Evolutionary conservation across 2,113 vertebrate genomes (phyloP), one percentile per base, ranked within the genome.

Genomic region (Gymnorhina tibicen): DNA sequence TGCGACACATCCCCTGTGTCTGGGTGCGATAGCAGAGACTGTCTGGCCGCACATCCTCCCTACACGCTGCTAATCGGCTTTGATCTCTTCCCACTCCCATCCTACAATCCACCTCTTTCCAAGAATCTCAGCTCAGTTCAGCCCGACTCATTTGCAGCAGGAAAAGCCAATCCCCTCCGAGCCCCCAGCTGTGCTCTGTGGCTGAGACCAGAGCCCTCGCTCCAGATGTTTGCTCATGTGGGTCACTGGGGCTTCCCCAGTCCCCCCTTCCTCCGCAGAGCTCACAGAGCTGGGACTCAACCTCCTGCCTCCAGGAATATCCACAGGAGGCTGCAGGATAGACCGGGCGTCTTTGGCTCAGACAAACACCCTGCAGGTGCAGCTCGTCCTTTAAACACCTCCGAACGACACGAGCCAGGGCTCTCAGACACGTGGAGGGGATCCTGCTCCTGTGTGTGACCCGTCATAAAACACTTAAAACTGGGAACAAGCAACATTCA

Each of bases 231-330:
- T 11, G 23, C 74, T 85, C 60, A 75, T 93, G 62, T 75, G 83
- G 96, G 95, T 93, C 96, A 87, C 55, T 70, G 90, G 87, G 89
- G 62, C 89, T 84, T 81, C 67, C 81, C 76, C 56, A 23, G 78
- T 47, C 35, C 39, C 77, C 37, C 46, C 39, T 80, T 70, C 49
- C 52, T 46, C 22, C 6, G 1, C 75, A 58, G 47, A 41, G 19
- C 70, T 47, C 77, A 0, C 2, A 13, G 60, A 41, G 73, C 42
- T 4, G 7, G 39, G 16, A 33, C 55, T 69, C 24, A 13, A 5
- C 4, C 17, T 19, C 50, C 55, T 15, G 30, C 52, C 52, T 53
- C 52, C 32, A 16, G 66, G 75, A 76, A 30, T 2, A 5, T 16
- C 56, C 63, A 12, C 52, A 8, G 76, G 58, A 67, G 33, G 50